These are phyloP conservation scores for Cephus nigrinus DNA, from an alignment of 2,888 invertebrate genomes.

Conservation along the genomic window DNA sequence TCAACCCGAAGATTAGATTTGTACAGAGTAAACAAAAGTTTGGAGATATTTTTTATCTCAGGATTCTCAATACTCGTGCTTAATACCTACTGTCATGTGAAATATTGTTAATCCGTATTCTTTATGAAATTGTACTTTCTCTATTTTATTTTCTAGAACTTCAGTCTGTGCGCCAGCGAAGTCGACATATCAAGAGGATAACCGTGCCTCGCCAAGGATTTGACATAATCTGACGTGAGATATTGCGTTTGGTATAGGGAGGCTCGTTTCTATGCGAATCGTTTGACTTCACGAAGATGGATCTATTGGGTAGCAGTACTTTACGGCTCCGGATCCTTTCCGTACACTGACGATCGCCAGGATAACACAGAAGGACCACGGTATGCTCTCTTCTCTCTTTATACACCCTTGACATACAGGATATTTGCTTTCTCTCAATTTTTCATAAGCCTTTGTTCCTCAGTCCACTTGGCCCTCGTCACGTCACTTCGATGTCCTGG, in stretches of 20 bases:
- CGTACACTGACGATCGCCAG: background rate
- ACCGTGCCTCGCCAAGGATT: conserved; percentile 33
- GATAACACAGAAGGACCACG: background rate
- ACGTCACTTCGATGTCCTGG: background rate
- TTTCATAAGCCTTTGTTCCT: conserved; percentile 40
- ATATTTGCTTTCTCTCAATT: conserved; percentile 48
- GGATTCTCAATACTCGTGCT: background rate
- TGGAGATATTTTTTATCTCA: background rate
- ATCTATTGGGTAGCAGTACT: conserved; percentile 13
- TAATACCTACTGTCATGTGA: background rate
- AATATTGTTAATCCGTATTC: background rate
- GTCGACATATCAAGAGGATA: background rate
- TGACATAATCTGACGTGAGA: conserved; percentile 52
- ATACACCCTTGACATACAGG: conserved; percentile 16
- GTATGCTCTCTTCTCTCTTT: background rate
- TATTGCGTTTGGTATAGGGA: conserved; percentile 40
- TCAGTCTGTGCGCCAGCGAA: background rate
- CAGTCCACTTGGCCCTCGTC: conserved; percentile 12
- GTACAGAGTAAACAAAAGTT: background rate
- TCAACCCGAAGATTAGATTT: too few species aligned
- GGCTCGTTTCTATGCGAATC: conserved; percentile 18
- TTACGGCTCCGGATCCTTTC: background rate
- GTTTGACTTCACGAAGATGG: conserved; percentile 13
- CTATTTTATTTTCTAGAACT: background rate
- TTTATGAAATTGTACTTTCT: background rate